Evolutionary conservation across 64 coral and sea anemone genomes (phyloP).

Genomic region (Dendronephthya gigantea): DNA sequence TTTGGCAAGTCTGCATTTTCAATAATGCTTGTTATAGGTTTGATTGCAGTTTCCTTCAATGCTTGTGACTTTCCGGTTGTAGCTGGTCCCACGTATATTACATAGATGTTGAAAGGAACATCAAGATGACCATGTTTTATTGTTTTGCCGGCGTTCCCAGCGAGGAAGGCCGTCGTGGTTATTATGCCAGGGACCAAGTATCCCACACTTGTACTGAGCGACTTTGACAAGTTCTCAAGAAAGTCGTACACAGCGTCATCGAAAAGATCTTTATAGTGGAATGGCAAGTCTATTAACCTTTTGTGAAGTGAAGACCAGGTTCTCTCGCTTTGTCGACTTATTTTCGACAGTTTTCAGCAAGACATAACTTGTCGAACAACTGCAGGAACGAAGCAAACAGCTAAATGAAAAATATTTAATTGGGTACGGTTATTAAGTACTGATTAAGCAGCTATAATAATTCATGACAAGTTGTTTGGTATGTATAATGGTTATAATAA

Average conservation of each 20-base stretch:
- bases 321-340: constrained; percentile 14
- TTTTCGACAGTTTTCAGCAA: constrained; percentile 15
- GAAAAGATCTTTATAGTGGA: constrained; percentile 19
- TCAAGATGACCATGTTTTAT: constrained; percentile 15
- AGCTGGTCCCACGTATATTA: constrained; percentile 34
- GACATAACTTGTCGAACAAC: too few relatives aligned
- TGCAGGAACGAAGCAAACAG: too few relatives aligned
- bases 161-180: constrained; percentile 16
- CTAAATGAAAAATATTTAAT: too few relatives aligned
- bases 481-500: too few relatives aligned
- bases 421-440: too few relatives aligned
- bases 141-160: background rate
- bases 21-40: constrained; percentile 7
- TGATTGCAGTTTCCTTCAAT: constrained; percentile 22
- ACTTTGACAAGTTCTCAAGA: background rate
- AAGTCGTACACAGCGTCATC: constrained; percentile 7
- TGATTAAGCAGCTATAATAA: too few relatives aligned
- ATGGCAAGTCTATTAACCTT: constrained; percentile 23
- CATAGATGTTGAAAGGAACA: constrained; percentile 28
- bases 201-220: constrained; percentile 40
- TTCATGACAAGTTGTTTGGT: too few relatives aligned
- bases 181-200: constrained; percentile 20
- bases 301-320: constrained; percentile 40
- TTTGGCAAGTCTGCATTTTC: constrained; percentile 23
- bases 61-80: constrained; percentile 50